Evolutionary conservation across 1,140 invertebrate species (phyloP).

Genomic region (Pollicipes pollicipes): DNA sequence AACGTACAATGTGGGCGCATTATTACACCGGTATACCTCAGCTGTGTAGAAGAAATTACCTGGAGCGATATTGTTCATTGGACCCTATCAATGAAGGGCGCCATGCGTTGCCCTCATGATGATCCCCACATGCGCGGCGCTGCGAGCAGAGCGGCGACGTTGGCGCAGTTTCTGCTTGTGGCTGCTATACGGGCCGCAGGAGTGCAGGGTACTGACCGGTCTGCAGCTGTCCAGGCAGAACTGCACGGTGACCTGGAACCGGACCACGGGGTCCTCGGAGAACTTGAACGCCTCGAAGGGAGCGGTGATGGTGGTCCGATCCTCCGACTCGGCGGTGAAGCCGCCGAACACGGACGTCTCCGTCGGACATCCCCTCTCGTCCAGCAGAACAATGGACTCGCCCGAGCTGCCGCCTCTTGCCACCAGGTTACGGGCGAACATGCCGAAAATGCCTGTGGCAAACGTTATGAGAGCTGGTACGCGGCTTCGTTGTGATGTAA

Average conservation of each 20-base stretch:
- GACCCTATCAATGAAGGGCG: neutral
- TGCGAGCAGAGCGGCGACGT: no score
- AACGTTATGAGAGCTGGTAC: slow-evolving; percentile 4
- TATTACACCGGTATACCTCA: no score
- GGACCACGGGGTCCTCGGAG: slow-evolving; percentile 43
- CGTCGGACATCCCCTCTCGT: slow-evolving; percentile 36
- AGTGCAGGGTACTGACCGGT: slow-evolving; percentile 31
- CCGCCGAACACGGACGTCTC: slow-evolving; percentile 34
- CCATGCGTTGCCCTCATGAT: no score
- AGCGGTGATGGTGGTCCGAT: slow-evolving; percentile 29
- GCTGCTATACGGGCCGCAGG: no score
- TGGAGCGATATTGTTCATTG: slow-evolving; percentile 11
- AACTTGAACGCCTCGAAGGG: slow-evolving; percentile 51
- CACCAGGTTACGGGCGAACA: slow-evolving; percentile 34
- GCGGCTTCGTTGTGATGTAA: slow-evolving; percentile 12
- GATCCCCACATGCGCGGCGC: no score
- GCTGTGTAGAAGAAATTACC: no score
- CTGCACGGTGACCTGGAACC: slow-evolving; percentile 45
- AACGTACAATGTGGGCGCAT: no score
- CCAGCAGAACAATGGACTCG: slow-evolving; percentile 32
- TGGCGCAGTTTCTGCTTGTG: no score
- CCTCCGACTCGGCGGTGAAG: slow-evolving; percentile 26
- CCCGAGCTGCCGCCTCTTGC: slow-evolving; percentile 32
- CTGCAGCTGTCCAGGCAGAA: slow-evolving; percentile 42
- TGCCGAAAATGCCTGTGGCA: slow-evolving; percentile 32